These are phyloP conservation scores for Macrosiphum euphorbiae DNA, from an alignment of 2,888 invertebrate genomes.

Conservation along the genomic window DNA sequence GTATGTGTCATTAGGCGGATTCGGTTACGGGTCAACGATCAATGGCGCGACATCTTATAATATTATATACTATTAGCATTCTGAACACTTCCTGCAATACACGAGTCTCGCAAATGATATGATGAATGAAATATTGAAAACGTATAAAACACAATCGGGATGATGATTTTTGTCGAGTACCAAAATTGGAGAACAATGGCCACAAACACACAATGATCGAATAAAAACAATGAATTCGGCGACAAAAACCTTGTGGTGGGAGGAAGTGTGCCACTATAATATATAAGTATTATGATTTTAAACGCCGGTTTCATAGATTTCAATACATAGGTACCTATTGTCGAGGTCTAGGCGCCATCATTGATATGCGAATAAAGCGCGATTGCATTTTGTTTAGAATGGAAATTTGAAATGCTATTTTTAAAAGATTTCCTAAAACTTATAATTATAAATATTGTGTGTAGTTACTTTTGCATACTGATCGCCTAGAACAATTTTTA, in stretches of 20 bases:
- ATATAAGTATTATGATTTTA: background rate
- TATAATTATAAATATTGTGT: background rate
- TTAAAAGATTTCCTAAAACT: background rate
- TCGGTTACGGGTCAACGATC: slow-evolving; percentile 60
- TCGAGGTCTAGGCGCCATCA: background rate
- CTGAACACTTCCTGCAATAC: slow-evolving; percentile 51
- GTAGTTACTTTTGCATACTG: background rate
- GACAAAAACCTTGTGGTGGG: background rate
- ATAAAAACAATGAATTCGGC: slow-evolving; percentile 54
- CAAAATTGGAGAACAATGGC: slow-evolving; percentile 56
- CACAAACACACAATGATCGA: slow-evolving; percentile 32
- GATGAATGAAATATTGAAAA: slow-evolving; percentile 59
- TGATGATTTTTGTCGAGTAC: slow-evolving; percentile 37
- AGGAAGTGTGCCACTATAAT: background rate
- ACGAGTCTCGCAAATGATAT: slow-evolving; percentile 31
- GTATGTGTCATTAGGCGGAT: slow-evolving; percentile 41
- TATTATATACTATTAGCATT: slow-evolving; percentile 32
- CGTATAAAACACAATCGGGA: slow-evolving; percentile 27
- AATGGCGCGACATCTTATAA: background rate
- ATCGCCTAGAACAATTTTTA: background rate
- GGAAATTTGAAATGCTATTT: background rate
- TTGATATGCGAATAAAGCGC: background rate
- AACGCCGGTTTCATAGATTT: background rate
- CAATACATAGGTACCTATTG: background rate
- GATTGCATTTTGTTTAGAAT: background rate